Base-by-base conservation (phyloP, 2,113 vertebrate genomes). In the Muntiacus muntjak region DNA sequence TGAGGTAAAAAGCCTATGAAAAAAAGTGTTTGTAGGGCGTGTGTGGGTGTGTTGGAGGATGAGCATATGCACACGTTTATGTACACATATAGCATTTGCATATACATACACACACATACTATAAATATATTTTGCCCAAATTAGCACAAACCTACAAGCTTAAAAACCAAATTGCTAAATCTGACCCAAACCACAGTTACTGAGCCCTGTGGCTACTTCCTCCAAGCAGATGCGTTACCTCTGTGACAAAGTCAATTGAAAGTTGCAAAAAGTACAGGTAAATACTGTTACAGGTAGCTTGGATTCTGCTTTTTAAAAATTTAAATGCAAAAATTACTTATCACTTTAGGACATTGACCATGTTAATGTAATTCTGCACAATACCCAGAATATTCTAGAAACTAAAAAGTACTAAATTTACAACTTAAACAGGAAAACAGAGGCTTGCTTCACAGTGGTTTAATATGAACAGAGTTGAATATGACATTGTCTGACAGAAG, bases 401-500 rank as follows among this genome's bases (percentile, higher is more conserved):
- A 74, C 91, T 93, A 85, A 95, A 92, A 96, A 94, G 71, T 90
- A 97, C 71, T 96, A 90, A 85, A 96, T 96, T 93, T 95, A 96
- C 78, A 92, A 93, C 60, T 96, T 89, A 98, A 93, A 92, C 62
- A 99, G 91, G 85, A 96, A 98, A 96, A 98, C 94, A 98, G 94
- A 98, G 62, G 55, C 55, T 98, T 98, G 98, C 98, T 99, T 99
- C 99, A 99, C 99, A 99, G 99, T 99, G 99, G 99, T 99, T 99
- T 99, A 99, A 99, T 99, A 99, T 98, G 98, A 99, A 99, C 99
- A 99, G 98, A 98, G 98, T 98, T 96, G 98, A 99, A 98, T 98
- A 98, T 98, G 98, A 99, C 98, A 99, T 97, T 97, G 94, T 98
- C 97, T 98, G 98, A 99, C 98, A 97, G 98, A 96, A 98, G 91